Evolutionary conservation across 2,797 vertebrate genomes (phyloP).

Genomic region (Lemur catta): DNA sequence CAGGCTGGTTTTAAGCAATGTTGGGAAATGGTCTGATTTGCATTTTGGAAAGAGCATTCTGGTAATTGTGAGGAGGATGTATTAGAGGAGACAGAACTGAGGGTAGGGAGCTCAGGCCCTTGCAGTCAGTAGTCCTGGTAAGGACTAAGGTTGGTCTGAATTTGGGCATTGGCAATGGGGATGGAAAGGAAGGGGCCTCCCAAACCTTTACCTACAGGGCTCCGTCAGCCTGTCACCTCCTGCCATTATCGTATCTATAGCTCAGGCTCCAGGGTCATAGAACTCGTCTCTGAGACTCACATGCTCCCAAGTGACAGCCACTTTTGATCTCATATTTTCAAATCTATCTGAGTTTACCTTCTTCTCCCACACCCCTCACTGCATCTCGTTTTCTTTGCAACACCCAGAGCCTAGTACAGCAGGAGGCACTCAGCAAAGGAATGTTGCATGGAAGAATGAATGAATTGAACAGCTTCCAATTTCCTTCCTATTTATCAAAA

Average conservation of each 20-base stretch:
- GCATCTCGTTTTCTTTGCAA: not conserved
- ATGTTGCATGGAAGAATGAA: not conserved
- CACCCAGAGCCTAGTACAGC: not conserved
- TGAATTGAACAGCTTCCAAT: not conserved
- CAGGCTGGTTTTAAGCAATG: not conserved
- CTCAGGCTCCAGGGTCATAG: not conserved
- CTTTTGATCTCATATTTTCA: not conserved
- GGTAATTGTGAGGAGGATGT: not conserved
- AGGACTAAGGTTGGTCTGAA: not conserved
- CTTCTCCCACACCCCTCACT: not conserved
- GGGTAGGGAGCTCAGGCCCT: not conserved
- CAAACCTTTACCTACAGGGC: not conserved
- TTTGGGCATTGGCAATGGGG: not conserved
- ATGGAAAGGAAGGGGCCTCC: not conserved
- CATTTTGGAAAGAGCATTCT: not conserved
- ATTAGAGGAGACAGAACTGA: not conserved
- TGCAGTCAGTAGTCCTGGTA: not conserved
- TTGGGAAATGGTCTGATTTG: not conserved
- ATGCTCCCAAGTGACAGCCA: not conserved
- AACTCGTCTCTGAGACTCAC: not conserved
- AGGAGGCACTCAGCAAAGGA: not conserved
- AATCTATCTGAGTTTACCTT: not conserved
- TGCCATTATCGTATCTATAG: not conserved
- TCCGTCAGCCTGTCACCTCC: rapidly evolving
- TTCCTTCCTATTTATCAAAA: not conserved